Conservation (phyloP, 2,888 invertebrate genomes). For the Bombyx huttoni region DNA sequence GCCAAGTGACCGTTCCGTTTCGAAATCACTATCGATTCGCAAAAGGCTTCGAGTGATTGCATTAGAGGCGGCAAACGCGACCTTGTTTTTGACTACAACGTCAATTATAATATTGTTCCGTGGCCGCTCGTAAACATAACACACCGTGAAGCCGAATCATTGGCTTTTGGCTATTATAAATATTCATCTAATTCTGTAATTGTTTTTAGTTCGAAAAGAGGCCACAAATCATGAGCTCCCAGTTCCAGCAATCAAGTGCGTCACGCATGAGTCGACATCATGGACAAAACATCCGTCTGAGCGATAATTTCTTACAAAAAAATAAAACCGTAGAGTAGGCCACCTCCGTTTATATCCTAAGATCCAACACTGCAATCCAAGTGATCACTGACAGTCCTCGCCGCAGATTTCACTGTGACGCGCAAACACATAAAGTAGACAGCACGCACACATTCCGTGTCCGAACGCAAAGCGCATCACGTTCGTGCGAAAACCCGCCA, state of each 20-base stretch:
- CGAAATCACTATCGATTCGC: background rate
- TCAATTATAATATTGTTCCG: background rate
- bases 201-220: conserved; percentile 7
- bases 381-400: conserved; percentile 41
- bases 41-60: background rate
- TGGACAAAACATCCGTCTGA: conserved; percentile 59
- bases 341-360: conserved; percentile 40
- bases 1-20: background rate
- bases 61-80: background rate
- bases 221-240: conserved; percentile 39
- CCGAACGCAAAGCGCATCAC: conserved; percentile 51
- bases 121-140: background rate
- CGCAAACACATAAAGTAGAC: conserved; percentile 36
- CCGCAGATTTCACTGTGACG: conserved; percentile 51
- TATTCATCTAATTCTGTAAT: background rate
- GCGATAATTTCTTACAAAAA: conserved; percentile 54
- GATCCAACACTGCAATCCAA: conserved; percentile 72
- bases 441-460: conserved; percentile 55
- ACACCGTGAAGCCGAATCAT: background rate
- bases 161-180: background rate
- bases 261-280: conserved; percentile 69
- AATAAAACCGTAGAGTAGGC: conserved; percentile 27
- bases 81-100: background rate
- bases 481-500: conserved; percentile 55
- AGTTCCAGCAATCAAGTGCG: conserved; percentile 65